These are phyloP conservation scores for Tapirus indicus DNA, from an alignment of 2,797 vertebrate species.

Conservation along the genomic window DNA sequence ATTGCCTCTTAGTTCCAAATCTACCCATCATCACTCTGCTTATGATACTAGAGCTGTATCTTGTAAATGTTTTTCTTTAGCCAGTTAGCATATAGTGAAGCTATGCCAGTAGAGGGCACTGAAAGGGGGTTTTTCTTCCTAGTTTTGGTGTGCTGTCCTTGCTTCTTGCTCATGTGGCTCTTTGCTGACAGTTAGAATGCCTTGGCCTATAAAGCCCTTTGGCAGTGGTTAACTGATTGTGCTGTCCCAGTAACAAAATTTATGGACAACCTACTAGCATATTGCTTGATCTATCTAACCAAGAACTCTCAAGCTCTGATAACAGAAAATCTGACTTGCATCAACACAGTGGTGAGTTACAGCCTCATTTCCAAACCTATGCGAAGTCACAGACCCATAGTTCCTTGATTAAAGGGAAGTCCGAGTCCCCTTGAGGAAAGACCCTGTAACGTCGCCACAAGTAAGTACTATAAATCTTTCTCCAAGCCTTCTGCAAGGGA, in stretches of 20 bases:
- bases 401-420: background rate
- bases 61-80: background rate
- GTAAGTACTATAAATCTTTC: background rate
- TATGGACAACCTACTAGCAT: background rate
- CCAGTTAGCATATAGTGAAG: background rate
- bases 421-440: slow-evolving; percentile 6
- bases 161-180: background rate
- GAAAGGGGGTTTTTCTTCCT: background rate
- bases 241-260: slow-evolving; percentile 35
- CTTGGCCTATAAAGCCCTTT: background rate
- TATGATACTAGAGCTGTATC: background rate
- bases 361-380: background rate
- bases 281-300: background rate
- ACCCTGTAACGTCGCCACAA: background rate
- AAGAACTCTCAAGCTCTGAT: background rate
- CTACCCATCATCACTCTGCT: background rate
- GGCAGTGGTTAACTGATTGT: background rate
- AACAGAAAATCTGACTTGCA: background rate
- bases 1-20: background rate
- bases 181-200: background rate
- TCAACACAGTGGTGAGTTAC: background rate
- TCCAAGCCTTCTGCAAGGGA: background rate
- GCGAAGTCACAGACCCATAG: background rate
- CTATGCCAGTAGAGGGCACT: background rate
- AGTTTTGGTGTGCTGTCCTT: background rate